Base-by-base conservation (phyloP, 2,113 vertebrate genomes). In the Psittacula cyanocephala region DNA sequence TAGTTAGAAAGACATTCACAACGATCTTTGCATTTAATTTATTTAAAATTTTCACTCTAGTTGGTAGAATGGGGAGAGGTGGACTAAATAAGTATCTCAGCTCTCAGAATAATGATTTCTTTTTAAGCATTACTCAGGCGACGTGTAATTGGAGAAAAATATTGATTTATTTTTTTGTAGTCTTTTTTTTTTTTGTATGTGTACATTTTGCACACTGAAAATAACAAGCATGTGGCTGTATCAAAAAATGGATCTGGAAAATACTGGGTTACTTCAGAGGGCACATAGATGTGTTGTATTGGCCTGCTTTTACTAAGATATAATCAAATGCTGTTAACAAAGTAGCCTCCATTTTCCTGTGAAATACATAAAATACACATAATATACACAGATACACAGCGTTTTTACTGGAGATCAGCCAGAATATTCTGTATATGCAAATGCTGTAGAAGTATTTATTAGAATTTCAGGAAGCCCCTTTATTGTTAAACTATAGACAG, bases 11-110 rank as follows among this genome's bases (percentile, higher is more conserved):
- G 14, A 67, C 57, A 75, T 64, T 19, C 1, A 17, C 69, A 63
- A 10, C 6, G 57, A 44, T 8, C 3, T 39, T 88, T 68, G 29
- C 0, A 28, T 77, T 77, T 77, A 4, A 7, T 81, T 91, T 63
- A 24, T n/a, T 81, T 59, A 59, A 59, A 60, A 37, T 3, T 75
- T 84, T 41, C 13, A 31, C 0, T 0, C 13, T 84, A n/a, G 11
- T 67, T 77, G 20, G 25, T 81, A 84, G 37, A 86, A 81, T 10
- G n/a, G 27, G 23, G 15, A 84, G 31, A 84, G 3, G 16, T 24
- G 11, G 23, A 31, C 43, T 81, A 71, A 91, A 89, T 69, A 86
- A 91, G 89, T 17, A 64, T 35, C 43, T 94, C 22, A 37, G 17
- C 15, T 85, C 28, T 85, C 37, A 55, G 31, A 65, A 53, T 49